A percentile compares a stretch with the other conserved stretches of the same genome.
These are phyloP conservation scores for Plecotus auritus DNA, from an alignment of 2,113 vertebrate species.

Conservation along the genomic window DNA sequence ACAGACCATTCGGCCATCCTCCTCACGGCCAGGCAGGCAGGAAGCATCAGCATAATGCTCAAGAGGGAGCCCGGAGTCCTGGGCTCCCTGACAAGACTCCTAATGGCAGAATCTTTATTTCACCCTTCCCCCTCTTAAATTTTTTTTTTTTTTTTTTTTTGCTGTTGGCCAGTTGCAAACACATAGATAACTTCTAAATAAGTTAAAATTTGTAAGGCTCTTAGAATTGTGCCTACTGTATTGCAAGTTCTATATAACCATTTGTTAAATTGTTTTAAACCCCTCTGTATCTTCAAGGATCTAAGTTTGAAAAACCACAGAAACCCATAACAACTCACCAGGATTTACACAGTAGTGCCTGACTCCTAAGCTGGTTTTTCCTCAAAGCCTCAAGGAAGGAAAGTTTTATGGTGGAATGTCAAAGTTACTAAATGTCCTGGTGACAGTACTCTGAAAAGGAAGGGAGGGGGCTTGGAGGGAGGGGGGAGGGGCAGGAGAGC, in stretches of 20 bases:
- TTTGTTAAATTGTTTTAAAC: background rate
- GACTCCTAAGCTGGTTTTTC: slow-evolving; percentile 5
- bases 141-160: background rate
- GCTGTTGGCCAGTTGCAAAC: slow-evolving; percentile 1
- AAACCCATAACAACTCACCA: background rate
- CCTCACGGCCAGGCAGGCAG: background rate
- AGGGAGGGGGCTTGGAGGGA: background rate
- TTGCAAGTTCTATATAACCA: background rate
- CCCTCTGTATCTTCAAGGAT: background rate
- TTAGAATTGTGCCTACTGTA: background rate
- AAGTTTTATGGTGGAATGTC: background rate
- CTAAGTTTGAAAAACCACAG: slow-evolving; percentile 27
- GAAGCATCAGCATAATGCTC: slow-evolving; percentile 32
- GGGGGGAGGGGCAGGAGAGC: background rate
- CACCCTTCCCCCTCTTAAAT: background rate
- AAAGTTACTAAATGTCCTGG: background rate
- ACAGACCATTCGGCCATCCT: background rate
- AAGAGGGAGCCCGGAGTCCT: background rate
- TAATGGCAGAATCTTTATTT: slow-evolving; percentile 52
- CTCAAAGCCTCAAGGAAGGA: background rate
- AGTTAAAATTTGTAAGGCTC: background rate
- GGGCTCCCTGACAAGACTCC: slow-evolving; percentile 31
- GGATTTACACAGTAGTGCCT: background rate
- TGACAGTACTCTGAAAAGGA: background rate
- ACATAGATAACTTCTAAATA: background rate